Base-by-base conservation (phyloP, 2,888 invertebrate genomes). In the Cephonodes hylas region DNA sequence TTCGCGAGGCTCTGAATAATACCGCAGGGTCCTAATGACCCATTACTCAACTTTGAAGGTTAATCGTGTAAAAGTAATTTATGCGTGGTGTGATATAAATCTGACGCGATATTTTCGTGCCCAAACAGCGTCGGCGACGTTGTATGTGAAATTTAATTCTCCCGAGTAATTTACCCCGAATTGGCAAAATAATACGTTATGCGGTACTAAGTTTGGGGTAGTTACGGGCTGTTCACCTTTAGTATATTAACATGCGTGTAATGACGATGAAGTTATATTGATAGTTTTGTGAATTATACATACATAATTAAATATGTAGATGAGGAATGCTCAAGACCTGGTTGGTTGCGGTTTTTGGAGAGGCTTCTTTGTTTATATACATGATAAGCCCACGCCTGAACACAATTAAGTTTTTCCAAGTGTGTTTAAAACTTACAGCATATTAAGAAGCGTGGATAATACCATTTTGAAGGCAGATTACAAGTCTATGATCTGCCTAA, bases 21-120 rank as follows among this genome's bases (percentile, higher is more conserved):
- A 31, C 15, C 48, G 18, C 53, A 58, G 34, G 64, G 64, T 60
- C 60, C 23, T 66, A 71, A 71, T 66, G 64, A 69, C 72, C 72
- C 59, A 46, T 42, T 62, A 57, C 45, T 59, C 61, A 64, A 66
- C 59, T 61, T 59, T 61, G 65, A 66, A 73, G 69, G 68, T 69
- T 71, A 64, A 59, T 58, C 63, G 65, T 64, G 45, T 38, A 68
- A 68, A 70, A 66, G 59, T 68, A 70, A 72, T 72, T 69, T 69
- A 71, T 69, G 46, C 58, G 58, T 60, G 63, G 63, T 66, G 66
- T 67, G 69, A 75, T 75, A 66, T 66, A 65, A 64, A 75, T 70
- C 67, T 53, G 57, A 62, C 56, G 53, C 63, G 59, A 61, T 64
- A 63, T 64, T 60, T 62, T n/a, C n/a, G n/a, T n/a, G n/a, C n/a